Conservation (phyloP, 2,888 invertebrate species). For the Plebejus anna region DNA sequence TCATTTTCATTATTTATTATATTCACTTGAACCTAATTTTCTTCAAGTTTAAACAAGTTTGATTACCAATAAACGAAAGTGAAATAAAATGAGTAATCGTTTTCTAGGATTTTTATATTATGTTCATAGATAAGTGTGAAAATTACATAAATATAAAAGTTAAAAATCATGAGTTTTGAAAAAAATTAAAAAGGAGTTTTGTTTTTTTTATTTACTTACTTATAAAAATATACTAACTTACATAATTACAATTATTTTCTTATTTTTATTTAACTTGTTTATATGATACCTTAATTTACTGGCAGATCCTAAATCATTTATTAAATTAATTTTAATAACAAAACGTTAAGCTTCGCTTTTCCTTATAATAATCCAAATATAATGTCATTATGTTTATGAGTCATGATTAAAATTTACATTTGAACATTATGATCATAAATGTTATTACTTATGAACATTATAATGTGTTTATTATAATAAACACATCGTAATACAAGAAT, state of each 20-base stretch:
- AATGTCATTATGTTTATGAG: neutral
- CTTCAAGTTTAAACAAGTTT: constrained; percentile 36
- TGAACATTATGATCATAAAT: neutral
- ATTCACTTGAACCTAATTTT: neutral
- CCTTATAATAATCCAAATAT: neutral
- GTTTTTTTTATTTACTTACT: neutral
- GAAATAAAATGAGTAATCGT: constrained; percentile 12
- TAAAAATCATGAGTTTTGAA: neutral
- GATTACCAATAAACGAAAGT: neutral
- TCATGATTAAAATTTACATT: constrained; percentile 5
- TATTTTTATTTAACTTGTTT: too few species aligned
- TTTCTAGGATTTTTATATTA: neutral
- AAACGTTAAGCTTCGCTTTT: neutral
- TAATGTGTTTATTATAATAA: neutral
- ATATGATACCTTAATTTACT: too few species aligned
- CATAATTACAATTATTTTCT: too few species aligned
- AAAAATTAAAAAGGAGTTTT: neutral
- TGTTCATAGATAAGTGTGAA: neutral
- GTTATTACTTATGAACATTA: neutral
- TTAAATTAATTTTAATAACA: neutral
- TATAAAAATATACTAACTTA: too few species aligned
- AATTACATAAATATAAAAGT: neutral
- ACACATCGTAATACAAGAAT: neutral
- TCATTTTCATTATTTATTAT: constrained; percentile 2
- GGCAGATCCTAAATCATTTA: neutral